Conservation (phyloP, 2,113 vertebrate genomes). For the Bujurquina vittata region DNA sequence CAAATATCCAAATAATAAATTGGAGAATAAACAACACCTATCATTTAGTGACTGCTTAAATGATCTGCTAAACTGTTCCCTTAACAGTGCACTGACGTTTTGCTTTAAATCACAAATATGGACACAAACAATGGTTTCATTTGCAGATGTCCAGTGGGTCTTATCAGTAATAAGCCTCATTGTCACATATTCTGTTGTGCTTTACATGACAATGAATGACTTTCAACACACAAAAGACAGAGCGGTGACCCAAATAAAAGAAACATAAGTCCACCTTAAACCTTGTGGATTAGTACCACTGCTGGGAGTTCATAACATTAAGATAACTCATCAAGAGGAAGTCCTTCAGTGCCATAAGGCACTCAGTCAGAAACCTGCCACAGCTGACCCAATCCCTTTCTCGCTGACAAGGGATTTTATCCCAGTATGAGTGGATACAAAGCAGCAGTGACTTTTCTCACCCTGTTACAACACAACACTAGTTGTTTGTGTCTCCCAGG, state of each 20-base stretch:
- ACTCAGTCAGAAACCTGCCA: constrained; percentile 18
- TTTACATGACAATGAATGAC: background rate
- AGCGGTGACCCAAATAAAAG: background rate
- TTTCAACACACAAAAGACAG: background rate
- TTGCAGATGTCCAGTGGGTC: background rate
- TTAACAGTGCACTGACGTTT: background rate
- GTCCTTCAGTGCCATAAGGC: background rate
- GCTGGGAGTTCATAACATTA: background rate
- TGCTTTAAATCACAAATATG: background rate
- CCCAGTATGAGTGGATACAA: constrained; percentile 46
- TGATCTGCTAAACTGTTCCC: background rate
- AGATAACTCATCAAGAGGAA: background rate
- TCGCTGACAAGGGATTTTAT: constrained; percentile 62
- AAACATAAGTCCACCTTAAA: background rate
- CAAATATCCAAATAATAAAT: background rate
- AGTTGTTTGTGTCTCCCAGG: background rate
- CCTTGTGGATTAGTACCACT: background rate
- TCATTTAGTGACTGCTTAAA: background rate
- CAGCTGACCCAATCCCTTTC: constrained; percentile 47
- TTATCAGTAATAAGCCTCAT: constrained; percentile 7
- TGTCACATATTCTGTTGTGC: constrained; percentile 15
- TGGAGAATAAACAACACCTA: background rate
- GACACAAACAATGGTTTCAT: background rate
- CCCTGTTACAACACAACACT: constrained; percentile 58
- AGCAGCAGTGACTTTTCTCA: constrained; percentile 44